Percentiles rank a stretch among this genome's conserved stretches.
Evolutionary conservation across 1,140 invertebrate genomes (phyloP).

Genomic region (Drosophila athabasca): DNA sequence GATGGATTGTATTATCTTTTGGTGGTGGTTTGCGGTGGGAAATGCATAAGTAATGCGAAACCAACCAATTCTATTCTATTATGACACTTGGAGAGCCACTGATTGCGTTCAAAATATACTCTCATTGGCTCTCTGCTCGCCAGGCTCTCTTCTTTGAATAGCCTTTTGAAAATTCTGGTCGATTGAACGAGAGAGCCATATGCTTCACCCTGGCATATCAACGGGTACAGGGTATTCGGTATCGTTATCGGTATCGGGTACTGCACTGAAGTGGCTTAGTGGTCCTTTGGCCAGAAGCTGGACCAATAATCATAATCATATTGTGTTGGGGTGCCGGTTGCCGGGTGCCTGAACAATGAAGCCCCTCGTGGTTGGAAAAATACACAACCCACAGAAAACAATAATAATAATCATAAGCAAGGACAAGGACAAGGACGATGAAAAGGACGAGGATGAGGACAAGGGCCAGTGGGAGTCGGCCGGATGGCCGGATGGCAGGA

Average conservation of each 20-base stretch:
- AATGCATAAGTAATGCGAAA: too few relatives aligned
- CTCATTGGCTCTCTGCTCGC: too few relatives aligned
- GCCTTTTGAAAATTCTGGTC: too few relatives aligned
- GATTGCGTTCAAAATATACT: too few relatives aligned
- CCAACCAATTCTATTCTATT: too few relatives aligned
- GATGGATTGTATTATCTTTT: too few relatives aligned
- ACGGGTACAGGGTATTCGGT: neutral
- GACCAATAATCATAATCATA: constrained; percentile 79
- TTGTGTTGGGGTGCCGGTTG: constrained; percentile 51
- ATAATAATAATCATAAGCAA: constrained; percentile 76
- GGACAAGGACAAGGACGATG: constrained; percentile 15
- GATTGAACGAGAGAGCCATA: too few relatives aligned
- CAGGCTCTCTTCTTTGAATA: too few relatives aligned
- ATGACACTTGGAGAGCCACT: too few relatives aligned
- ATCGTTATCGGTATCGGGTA: neutral
- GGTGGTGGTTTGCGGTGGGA: too few relatives aligned
- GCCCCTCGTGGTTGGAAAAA: constrained; percentile 3
- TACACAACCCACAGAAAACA: constrained; percentile 65
- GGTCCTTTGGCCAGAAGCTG: constrained; percentile 43
- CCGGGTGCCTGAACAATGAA: constrained; percentile 50
- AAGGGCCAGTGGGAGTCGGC: neutral
- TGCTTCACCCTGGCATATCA: neutral
- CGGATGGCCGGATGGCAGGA: constrained; percentile 41
- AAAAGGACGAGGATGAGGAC: neutral
- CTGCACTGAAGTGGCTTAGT: constrained; percentile 62